Percentiles rank a stretch among this genome's conserved stretches.
Evolutionary conservation across 2,797 vertebrate species (phyloP).

Genomic region (Pipistrellus nathusii): DNA sequence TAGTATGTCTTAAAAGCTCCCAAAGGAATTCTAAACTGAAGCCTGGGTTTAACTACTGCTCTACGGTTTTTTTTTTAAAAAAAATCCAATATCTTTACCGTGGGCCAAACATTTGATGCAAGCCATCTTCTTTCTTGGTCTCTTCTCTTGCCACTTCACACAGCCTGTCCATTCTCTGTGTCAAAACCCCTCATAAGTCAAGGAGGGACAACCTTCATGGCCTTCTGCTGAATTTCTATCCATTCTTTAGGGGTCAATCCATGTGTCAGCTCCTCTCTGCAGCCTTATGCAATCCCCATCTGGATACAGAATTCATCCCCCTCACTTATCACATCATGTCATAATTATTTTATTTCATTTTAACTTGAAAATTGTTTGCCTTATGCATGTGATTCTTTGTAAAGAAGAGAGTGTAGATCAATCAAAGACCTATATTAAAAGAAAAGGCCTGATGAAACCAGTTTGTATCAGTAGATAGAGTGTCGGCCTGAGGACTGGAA

Average conservation of each 20-base stretch:
- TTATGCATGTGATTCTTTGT: background rate
- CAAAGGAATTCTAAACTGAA: slow-evolving; percentile 14
- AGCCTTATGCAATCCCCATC: slow-evolving; percentile 23
- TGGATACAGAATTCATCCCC: slow-evolving; percentile 64
- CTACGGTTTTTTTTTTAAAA: background rate
- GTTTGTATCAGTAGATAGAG: no score
- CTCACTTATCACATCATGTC: slow-evolving; percentile 71
- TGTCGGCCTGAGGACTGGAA: no score
- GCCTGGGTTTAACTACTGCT: background rate
- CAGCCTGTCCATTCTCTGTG: background rate
- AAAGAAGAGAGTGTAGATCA: background rate
- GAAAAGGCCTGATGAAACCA: background rate
- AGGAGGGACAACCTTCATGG: background rate
- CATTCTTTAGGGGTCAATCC: background rate
- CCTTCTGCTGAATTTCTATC: background rate
- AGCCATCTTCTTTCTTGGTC: background rate
- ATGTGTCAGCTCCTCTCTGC: slow-evolving; percentile 39
- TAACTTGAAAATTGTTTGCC: slow-evolving; percentile 15
- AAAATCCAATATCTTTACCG: background rate
- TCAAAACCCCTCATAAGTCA: background rate
- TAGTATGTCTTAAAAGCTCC: slow-evolving; percentile 8
- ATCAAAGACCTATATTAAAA: background rate
- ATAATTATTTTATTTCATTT: slow-evolving; percentile 80
- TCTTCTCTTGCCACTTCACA: background rate
- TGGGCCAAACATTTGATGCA: background rate